A percentile compares a stretch with the other conserved stretches of the same genome.
phyloP scores from a whole-genome alignment of 2,797 vertebrate species.

The Intellagama lesueurii region DNA sequence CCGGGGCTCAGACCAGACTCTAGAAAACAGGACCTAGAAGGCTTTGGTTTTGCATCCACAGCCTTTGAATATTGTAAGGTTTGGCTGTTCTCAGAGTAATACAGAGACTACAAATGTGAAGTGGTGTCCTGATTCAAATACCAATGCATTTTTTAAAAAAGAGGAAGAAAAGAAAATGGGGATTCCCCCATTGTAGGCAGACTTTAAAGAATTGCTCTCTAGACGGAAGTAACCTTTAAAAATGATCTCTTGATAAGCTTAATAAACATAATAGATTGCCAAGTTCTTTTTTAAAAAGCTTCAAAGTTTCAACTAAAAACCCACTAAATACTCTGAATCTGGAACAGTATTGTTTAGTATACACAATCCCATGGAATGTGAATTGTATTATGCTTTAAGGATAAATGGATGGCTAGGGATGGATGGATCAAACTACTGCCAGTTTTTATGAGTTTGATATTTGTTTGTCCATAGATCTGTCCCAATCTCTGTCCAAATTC shows the following conservation, averaged over 20 bases:
- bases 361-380: too few species aligned
- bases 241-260: slow-evolving; percentile 59
- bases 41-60: not conserved
- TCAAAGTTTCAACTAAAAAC: not conserved
- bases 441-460: too few species aligned
- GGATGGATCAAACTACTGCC: too few species aligned
- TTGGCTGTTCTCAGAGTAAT: not conserved
- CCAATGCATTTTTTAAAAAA: too few species aligned
- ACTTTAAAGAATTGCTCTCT: slow-evolving; percentile 61
- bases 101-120: not conserved
- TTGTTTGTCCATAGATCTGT: too few species aligned
- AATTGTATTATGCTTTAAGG: too few species aligned
- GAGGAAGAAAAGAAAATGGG: slow-evolving; percentile 10
- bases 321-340: too few species aligned
- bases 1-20: not conserved
- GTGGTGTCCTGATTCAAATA: not conserved
- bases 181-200: slow-evolving; percentile 1
- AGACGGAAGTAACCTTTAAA: slow-evolving; percentile 69
- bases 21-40: not conserved
- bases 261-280: slow-evolving; percentile 15
- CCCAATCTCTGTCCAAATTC: too few species aligned
- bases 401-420: too few species aligned
- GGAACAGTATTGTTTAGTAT: too few species aligned
- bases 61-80: not conserved
- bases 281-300: slow-evolving; percentile 59